Evolutionary conservation across 64 coral and sea anemone genomes (phyloP), one percentile per base, ranked within the genome.

Genomic region (Orbicella faveolata): DNA sequence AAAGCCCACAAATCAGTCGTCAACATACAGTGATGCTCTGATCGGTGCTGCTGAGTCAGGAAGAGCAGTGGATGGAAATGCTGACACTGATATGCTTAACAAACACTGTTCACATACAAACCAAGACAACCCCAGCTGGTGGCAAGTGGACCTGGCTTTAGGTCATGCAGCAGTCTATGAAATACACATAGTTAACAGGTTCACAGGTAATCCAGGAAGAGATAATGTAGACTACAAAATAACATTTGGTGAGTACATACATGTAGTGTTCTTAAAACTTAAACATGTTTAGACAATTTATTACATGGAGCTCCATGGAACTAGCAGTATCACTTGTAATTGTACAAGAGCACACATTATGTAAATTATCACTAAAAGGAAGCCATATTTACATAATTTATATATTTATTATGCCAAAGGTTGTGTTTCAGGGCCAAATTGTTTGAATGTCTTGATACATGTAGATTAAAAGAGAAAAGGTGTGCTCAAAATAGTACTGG

Each of bases 231-330:
- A 51, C 18, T 77, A 77, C 51, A 77, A 51, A 48, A 77, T 77
- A 51, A 77, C 75, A 51, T 51, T 77, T 9, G 75, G 75, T 77
- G 75, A 44, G 75, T 70, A 19, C n/a, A 70, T 70, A 26, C 23
- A 23, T 23, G 20, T 25, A 67, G 25, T n/a, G 25, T 70, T 6
- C 9, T 1, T 8, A 67, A 67, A 67, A 19, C 2, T 6, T 48
- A 48, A 59, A 6, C 1, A 11, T 15, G 12, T 0, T 6, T 10
- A 14, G 55, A 59, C 10, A 12, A 53, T 53, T 30, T 12, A 12
- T 11, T 59, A 15, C 55, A 59, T 59, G 55, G 30, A 30, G 30
- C 30, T 57, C 2, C 9, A 57, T 57, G 3, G 44, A 48, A 4
- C 4, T 6, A 48, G 44, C 44, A 48, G 44, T 48, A 48, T 48